Percentiles rank a stretch among this genome's conserved stretches.
phyloP scores from a whole-genome alignment of 2,113 vertebrate species.

The Pterocles orientalis region DNA sequence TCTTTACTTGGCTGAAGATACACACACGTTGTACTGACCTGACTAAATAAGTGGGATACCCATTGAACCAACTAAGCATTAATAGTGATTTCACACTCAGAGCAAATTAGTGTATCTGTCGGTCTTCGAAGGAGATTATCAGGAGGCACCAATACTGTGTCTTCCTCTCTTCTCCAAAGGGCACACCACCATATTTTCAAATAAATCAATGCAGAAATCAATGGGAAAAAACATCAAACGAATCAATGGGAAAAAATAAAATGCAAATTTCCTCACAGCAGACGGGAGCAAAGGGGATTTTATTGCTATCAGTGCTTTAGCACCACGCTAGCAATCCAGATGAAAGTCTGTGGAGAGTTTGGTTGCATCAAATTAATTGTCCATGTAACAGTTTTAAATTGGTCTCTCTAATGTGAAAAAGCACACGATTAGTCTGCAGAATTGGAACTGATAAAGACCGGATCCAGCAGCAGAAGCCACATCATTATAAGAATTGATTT shows the following conservation, averaged over 20 bases:
- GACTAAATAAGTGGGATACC: background rate
- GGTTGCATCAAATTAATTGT: conserved; percentile 52
- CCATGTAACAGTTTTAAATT: conserved; percentile 32
- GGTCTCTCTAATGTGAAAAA: conserved; percentile 40
- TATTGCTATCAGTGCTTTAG: background rate
- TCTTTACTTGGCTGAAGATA: background rate
- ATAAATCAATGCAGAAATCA: background rate
- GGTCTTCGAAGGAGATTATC: background rate
- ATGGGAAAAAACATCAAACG: no score
- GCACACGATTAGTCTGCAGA: background rate
- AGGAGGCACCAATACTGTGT: background rate
- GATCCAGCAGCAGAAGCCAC: background rate
- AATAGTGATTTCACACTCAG: background rate
- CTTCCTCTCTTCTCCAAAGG: background rate
- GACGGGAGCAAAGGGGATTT: background rate
- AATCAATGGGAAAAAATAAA: background rate
- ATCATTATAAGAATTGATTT: conserved; percentile 41
- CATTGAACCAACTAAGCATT: background rate
- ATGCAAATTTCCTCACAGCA: background rate
- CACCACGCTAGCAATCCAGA: conserved; percentile 7
- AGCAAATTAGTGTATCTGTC: background rate
- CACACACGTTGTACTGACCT: background rate
- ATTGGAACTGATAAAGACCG: background rate
- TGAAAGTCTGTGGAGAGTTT: conserved; percentile 31
- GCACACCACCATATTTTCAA: background rate